Conservation (phyloP, 2,113 vertebrate genomes). For the Philantomba maxwellii region DNA sequence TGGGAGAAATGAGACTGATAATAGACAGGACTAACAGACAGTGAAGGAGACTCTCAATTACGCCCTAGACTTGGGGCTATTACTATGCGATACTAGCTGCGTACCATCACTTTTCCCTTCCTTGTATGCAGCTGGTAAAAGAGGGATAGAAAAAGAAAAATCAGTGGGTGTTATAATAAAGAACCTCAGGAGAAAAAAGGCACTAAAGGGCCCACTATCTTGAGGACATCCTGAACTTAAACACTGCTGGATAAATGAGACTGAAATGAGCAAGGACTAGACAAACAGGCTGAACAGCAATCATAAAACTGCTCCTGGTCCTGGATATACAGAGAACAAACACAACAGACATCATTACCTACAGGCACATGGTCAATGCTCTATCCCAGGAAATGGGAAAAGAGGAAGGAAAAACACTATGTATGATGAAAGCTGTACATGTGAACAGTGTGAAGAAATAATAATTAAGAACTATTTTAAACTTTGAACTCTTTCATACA, state of each 20-base stretch:
- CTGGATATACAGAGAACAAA: neutral
- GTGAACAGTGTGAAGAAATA: neutral
- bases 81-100: neutral
- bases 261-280: slow-evolving; percentile 8
- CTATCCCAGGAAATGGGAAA: neutral
- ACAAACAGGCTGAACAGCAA: neutral
- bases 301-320: neutral
- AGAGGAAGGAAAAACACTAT: neutral
- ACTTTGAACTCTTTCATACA: neutral
- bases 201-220: neutral
- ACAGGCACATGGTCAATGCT: neutral
- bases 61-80: neutral
- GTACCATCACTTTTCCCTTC: neutral
- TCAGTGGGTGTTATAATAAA: neutral
- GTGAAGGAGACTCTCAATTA: neutral
- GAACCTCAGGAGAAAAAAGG: neutral
- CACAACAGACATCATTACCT: neutral
- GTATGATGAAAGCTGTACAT: neutral
- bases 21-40: neutral
- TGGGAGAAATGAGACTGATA: neutral
- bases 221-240: slow-evolving; percentile 4
- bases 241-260: neutral
- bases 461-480: neutral
- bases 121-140: neutral
- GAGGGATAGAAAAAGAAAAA: neutral